A percentile compares a stretch with the other conserved stretches of the same genome.
phyloP scores from a whole-genome alignment of 2,113 vertebrate species.

The Urocitellus parryii region DNA sequence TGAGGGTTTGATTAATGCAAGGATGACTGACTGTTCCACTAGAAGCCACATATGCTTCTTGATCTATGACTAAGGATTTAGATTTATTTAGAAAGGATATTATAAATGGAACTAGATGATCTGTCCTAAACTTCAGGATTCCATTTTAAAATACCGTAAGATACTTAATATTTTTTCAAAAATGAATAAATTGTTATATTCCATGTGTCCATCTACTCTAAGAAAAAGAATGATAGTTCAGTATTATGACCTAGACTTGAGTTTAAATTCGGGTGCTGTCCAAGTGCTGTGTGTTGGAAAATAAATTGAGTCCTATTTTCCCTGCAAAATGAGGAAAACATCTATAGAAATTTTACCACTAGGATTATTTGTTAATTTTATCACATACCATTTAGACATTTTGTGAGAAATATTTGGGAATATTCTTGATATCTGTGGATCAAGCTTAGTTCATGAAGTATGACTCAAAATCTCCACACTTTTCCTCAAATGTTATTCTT shows the following conservation, averaged over 20 bases:
- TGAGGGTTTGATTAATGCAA: neutral
- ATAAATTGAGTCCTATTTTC: neutral
- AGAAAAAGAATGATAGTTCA: neutral
- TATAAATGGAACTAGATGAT: neutral
- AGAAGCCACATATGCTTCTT: neutral
- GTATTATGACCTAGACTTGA: neutral
- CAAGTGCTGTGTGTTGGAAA: neutral
- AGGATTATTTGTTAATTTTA: neutral
- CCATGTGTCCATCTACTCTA: neutral
- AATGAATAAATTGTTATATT: neutral
- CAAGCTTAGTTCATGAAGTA: neutral
- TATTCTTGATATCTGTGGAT: slow-evolving; percentile 11
- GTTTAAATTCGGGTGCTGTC: neutral
- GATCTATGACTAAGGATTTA: neutral
- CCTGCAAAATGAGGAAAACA: neutral
- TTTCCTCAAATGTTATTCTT: neutral
- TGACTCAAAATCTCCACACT: slow-evolving; percentile 46
- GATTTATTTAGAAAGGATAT: neutral
- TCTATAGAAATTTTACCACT: neutral
- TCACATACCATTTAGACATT: neutral
- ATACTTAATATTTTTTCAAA: neutral
- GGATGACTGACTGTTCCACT: neutral
- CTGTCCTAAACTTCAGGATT: neutral
- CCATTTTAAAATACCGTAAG: slow-evolving; percentile 1
- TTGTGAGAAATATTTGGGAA: neutral